These are phyloP conservation scores for Pseudotriccus pelzelni DNA, from an alignment of 2,797 vertebrate genomes.

Conservation along the genomic window DNA sequence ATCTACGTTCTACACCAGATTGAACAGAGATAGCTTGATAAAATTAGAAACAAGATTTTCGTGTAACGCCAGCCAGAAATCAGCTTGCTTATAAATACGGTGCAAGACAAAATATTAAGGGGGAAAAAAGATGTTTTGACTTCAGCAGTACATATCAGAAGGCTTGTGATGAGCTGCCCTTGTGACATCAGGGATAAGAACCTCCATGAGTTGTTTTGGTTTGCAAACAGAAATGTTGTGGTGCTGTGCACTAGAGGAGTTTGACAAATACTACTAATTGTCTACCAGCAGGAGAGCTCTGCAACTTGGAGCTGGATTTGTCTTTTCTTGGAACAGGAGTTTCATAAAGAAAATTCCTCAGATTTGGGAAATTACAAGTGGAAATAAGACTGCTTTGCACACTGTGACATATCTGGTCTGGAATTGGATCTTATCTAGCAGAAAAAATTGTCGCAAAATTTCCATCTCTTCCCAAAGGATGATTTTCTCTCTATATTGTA, in stretches of 20 bases:
- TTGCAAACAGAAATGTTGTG: not conserved
- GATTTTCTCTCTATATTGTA: not conserved
- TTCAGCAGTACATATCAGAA: not conserved
- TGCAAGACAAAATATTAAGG: not conserved
- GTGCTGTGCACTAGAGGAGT: not conserved
- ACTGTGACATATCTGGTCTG: not conserved
- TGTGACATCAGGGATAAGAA: not conserved
- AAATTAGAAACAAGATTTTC: not conserved
- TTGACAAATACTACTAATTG: not conserved
- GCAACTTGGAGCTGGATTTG: not conserved
- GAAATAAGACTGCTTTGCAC: not conserved
- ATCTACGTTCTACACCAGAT: not conserved
- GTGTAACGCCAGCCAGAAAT: not conserved
- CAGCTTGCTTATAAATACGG: not conserved
- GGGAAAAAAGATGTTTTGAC: not conserved
- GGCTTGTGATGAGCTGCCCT: not conserved
- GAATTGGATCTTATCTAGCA: not conserved
- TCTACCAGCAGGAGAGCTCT: not conserved
- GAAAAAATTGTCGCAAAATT: not conserved
- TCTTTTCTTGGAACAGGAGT: not conserved
- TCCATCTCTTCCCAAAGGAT: not conserved
- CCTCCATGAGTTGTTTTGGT: not conserved
- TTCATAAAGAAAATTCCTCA: not conserved
- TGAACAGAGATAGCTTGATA: not conserved
- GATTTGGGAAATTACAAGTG: not conserved